A percentile compares a stretch with the other conserved stretches of the same genome.
These are phyloP conservation scores for Diploptera punctata DNA, from an alignment of 2,888 invertebrate species.

Conservation along the genomic window DNA sequence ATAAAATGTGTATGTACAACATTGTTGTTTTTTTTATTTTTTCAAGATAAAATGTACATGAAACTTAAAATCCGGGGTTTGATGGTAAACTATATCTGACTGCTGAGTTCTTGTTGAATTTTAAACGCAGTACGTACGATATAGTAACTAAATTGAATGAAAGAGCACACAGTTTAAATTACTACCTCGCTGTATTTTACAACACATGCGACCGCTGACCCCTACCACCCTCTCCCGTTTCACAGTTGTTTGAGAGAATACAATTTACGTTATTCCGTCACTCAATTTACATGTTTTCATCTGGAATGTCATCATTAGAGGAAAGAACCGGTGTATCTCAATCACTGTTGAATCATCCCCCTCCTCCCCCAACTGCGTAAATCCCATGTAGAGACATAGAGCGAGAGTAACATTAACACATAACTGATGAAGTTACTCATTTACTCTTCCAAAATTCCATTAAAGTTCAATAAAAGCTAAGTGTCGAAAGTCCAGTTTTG, in stretches of 20 bases:
- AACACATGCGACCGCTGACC: neutral
- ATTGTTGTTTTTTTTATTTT: too few species aligned
- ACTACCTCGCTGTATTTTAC: neutral
- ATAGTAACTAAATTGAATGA: neutral
- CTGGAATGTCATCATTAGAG: slow-evolving; percentile 7
- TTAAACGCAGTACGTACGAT: neutral
- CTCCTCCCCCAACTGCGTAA: neutral
- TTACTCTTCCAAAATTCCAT: neutral
- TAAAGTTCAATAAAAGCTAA: neutral
- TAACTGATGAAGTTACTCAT: neutral
- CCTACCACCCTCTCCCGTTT: neutral
- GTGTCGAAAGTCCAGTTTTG: neutral
- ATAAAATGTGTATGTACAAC: too few species aligned
- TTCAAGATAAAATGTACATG: too few species aligned
- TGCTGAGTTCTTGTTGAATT: neutral
- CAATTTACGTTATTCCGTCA: slow-evolving; percentile 13
- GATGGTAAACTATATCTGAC: neutral
- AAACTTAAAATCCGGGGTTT: too few species aligned
- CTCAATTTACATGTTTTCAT: slow-evolving; percentile 11
- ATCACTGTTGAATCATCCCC: slow-evolving; percentile 7
- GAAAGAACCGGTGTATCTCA: neutral
- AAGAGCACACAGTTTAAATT: neutral
- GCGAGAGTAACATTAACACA: neutral
- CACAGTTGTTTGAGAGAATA: neutral
- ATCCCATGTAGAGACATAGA: neutral